Evolutionary conservation across 2,888 invertebrate genomes (phyloP), one percentile per base, ranked within the genome.

Genomic region (Machimus rusticus): DNA sequence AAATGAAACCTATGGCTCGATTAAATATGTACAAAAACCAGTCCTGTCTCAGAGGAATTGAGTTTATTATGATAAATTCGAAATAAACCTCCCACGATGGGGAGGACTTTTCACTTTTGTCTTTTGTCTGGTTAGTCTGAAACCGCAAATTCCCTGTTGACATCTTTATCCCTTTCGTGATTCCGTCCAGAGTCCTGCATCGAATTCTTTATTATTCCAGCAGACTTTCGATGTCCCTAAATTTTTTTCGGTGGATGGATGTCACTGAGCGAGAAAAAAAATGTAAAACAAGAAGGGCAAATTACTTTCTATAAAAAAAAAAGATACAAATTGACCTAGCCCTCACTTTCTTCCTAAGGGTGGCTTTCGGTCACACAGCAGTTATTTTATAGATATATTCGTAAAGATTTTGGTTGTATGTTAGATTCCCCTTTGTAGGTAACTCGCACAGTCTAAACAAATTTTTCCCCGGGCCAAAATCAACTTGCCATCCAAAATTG

Each of bases 121-220:
- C 79, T 46, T 79, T 46, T 46, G 51, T 51, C 79, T 51, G 31
- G 19, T 79, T 79, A 51, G 51, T 79, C 28, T 19, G 37, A 28
- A 23, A 28, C 46, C 79, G 23, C 51, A 79, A 79, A 79, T 79
- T 79, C 79, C 79, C 79, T 51, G 79, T 51, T 79, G 79, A 79
- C 79, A 79, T 51, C 28, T 79, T 51, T 79, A 79, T 79, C 79
- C 51, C 12, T 51, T 79, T 79, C 51, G 28, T 79, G 46, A 51
- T 23, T 78, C 43, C 23, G 9, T 78, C 23, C 43, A n/a, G 19
- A 39, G 23, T 78, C 39, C 51, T 66, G 28, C 28, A 51, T 79
- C 79, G 51, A 28, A 28, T 51, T 28, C 43, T 79, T 31, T 79
- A 51, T 79, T 79, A 79, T 66, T 79, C 28, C 79, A 28, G 46